These are phyloP conservation scores for Rhagoletis pomonella DNA, from an alignment of 1,140 invertebrate species.

Conservation along the genomic window DNA sequence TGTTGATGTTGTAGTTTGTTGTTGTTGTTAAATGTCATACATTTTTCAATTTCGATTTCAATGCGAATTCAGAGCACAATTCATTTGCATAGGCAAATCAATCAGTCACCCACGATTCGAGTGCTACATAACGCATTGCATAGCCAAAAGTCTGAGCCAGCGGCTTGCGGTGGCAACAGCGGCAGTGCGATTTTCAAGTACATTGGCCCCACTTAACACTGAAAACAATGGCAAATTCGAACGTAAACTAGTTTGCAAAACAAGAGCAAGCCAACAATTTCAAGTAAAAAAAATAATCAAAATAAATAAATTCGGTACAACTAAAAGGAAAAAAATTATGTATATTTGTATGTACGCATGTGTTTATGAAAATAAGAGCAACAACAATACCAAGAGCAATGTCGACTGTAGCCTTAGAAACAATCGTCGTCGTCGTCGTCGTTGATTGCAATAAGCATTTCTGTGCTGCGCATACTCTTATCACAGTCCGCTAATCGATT, in stretches of 20 bases:
- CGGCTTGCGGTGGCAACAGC: neutral
- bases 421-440: neutral
- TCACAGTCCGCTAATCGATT: constrained; percentile 4
- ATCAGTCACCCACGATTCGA: constrained; percentile 44
- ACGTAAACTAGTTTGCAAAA: constrained; percentile 33
- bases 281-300: neutral
- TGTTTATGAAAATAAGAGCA: constrained; percentile 35
- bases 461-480: neutral
- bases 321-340: constrained; percentile 37
- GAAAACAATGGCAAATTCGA: constrained; percentile 34
- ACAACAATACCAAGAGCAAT: constrained; percentile 32
- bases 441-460: too few relatives aligned
- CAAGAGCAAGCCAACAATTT: neutral
- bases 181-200: constrained; percentile 38
- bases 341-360: too few relatives aligned
- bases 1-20: neutral
- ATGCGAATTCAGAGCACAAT: constrained; percentile 27
- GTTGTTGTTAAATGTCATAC: constrained; percentile 40
- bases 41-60: constrained; percentile 47
- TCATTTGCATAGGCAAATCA: constrained; percentile 48
- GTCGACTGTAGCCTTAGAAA: neutral
- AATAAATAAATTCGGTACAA: neutral
- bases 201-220: constrained; percentile 51
- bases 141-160: neutral
- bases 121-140: neutral